Evolutionary conservation across 1,140 invertebrate species (phyloP), one percentile per base, ranked within the genome.

Genomic region (Aphaenogaster ashmeadi): DNA sequence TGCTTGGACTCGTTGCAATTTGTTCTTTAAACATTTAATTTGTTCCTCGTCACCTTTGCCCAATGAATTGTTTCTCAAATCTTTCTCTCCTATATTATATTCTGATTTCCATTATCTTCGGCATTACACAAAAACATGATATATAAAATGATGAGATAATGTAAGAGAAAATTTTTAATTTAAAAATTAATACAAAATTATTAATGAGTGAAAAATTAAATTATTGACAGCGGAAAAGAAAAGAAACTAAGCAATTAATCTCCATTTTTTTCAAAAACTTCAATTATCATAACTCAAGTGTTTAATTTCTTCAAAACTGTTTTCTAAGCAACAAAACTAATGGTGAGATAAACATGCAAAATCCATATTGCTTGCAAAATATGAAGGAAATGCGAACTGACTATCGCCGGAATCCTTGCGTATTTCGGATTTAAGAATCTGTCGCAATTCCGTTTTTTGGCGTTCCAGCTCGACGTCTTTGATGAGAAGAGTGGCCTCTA

Each of bases 11-110:
- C 91, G 91, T 50, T 94, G 94, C 0, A 97, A 89, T 95, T 97
- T 97, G 13, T 96, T 96, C 60, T 96, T 96, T 0, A 97, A 89
- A 56, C 96, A 96, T 93, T 97, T 97, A 0, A 97, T 83, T 92
- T 96, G 87, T 56, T 93, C 89, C 62, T 94, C 87, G 15, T 92
- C 89, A 47, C 88, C 50, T 92, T 93, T 50, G 7, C 58, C 38
- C 50, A 90, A 89, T 11, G 80, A 52, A 79, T 71, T 67, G 50
- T 88, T 89, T 78, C 92, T 90, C 21, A 74, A 86, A 88, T 91
- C 91, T 72, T 91, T 90, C 62, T 91, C 91, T 50, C 72, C 88
- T 81, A 89, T 91, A 90, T 80, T 90, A 64, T 86, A 71, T 87
- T 81, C 62, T 71, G 60, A 89, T 75, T 79, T 89, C 64, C 44